phyloP scores from a whole-genome alignment of 2,888 invertebrate species.

The Phanerotoma sp. region DNA sequence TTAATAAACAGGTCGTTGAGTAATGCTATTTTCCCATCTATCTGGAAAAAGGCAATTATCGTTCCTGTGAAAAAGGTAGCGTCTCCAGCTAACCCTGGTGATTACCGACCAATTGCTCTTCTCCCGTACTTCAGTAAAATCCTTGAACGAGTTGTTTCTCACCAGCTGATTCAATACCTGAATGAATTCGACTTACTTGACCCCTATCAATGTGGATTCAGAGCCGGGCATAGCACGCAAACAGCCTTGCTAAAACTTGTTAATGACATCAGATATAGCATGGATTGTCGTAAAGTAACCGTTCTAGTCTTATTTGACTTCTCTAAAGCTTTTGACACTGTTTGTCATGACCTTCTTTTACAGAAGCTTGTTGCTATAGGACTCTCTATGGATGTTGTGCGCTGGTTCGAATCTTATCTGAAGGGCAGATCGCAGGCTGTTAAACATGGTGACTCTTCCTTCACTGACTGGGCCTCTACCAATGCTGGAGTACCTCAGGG shows the following conservation, averaged over 20 bases:
- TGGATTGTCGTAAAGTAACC: constrained; percentile 17
- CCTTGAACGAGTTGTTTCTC: neutral
- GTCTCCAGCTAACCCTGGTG: too few species aligned
- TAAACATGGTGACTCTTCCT: neutral
- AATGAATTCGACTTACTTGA: neutral
- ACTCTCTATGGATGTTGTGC: neutral
- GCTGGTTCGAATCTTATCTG: constrained; percentile 21
- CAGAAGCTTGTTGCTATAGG: constrained; percentile 12
- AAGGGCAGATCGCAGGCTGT: constrained; percentile 2
- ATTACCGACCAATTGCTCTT: neutral
- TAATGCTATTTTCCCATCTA: neutral
- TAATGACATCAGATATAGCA: constrained; percentile 15
- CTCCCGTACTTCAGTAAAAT: neutral
- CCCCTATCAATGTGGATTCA: neutral
- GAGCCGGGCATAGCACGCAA: neutral
- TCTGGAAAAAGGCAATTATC: too few species aligned
- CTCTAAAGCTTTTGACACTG: constrained; percentile 30
- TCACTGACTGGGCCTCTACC: neutral
- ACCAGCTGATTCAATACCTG: neutral
- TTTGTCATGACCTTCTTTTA: constrained; percentile 19
- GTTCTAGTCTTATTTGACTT: constrained; percentile 28
- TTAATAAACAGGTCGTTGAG: neutral
- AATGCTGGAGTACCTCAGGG: constrained; percentile 15
- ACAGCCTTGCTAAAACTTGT: constrained; percentile 21
- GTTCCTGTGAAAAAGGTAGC: too few species aligned